Evolutionary conservation across 2,888 invertebrate genomes (phyloP).

Genomic region (Lasioglossum vierecki): DNA sequence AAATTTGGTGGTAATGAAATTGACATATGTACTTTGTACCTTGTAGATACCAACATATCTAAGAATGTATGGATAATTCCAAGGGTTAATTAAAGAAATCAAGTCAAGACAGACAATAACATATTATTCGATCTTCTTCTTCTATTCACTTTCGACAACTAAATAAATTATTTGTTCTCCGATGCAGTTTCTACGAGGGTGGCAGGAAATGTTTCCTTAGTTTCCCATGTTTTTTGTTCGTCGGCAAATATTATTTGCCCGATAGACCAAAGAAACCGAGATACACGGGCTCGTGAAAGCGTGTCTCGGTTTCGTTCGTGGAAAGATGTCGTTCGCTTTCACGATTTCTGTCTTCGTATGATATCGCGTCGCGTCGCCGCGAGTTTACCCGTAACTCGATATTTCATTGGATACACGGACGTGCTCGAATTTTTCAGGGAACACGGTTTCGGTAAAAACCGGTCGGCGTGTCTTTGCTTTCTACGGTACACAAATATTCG

Average conservation of each 20-base stretch:
- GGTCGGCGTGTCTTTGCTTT: slow-evolving; percentile 4
- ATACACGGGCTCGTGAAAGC: slow-evolving; percentile 43
- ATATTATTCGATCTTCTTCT: no score
- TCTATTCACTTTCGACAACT: not conserved
- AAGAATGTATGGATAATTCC: no score
- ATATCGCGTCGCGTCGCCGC: slow-evolving; percentile 22
- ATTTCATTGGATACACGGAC: slow-evolving; percentile 29
- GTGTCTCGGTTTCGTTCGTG: slow-evolving; percentile 35
- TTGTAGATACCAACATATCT: no score
- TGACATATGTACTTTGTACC: no score
- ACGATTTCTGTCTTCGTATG: slow-evolving; percentile 40
- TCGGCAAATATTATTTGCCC: not conserved
- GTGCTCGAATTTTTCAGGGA: slow-evolving; percentile 30
- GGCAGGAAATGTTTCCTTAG: not conserved
- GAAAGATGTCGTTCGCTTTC: slow-evolving; percentile 51
- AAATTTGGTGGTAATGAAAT: no score
- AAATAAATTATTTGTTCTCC: not conserved
- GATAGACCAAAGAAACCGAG: slow-evolving; percentile 35
- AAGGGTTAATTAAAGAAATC: no score
- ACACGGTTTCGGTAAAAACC: slow-evolving; percentile 24
- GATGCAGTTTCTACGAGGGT: not conserved
- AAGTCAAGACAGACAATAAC: no score
- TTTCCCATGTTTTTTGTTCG: not conserved
- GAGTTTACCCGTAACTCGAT: slow-evolving; percentile 33
- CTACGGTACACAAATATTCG: not conserved